Evolutionary conservation across 2,113 vertebrate species (phyloP), one percentile per base, ranked within the genome.

Genomic region (Barbus barbus): DNA sequence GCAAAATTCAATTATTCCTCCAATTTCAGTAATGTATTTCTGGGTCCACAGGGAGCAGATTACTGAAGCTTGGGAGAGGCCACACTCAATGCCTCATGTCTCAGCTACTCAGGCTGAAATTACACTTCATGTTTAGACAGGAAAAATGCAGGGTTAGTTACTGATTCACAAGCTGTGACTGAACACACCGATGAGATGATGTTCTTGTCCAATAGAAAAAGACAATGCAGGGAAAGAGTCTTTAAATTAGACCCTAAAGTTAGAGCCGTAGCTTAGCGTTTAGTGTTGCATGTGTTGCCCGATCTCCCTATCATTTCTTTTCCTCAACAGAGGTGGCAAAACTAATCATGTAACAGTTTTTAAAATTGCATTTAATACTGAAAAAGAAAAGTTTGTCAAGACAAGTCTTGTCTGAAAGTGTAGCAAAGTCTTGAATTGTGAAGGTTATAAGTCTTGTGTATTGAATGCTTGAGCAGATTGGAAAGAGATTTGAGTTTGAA

Each of bases 1-100:
- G 86, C 87, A 44, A 51, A 87, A 79, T 84, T 90, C 84, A 65
- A 87, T 92, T 91, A 89, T 92, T 90, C 91, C 91, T 90, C 86
- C 90, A 91, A 90, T 90, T 87, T 84, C 18, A 85, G 44, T 72
- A 90, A 91, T 76, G 76, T 86, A 82, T 51, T 89, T 24, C 33
- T 46, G 28, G 85, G 87, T 87, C 87, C 48, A 22, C 33, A 0
- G 89, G 88, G 91, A 81, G 86, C 31, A 53, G 85, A 83, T 83
- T 81, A 78, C 74, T 60, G 36, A 33, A 84, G 77, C 84, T 53
- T 84, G 81, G 58, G 75, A 85, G 69, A 86, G 78, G 33, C 84
- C 67, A 63, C 60, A 69, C 72, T 26, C n/a, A 83, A 82, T 16
- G 44, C 41, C 56, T 71, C 46, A 41, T 65, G 63, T 73, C 77